These are phyloP conservation scores for Stomatorhinus ivindoensis DNA, from an alignment of 2,113 vertebrate species.

Conservation along the genomic window DNA sequence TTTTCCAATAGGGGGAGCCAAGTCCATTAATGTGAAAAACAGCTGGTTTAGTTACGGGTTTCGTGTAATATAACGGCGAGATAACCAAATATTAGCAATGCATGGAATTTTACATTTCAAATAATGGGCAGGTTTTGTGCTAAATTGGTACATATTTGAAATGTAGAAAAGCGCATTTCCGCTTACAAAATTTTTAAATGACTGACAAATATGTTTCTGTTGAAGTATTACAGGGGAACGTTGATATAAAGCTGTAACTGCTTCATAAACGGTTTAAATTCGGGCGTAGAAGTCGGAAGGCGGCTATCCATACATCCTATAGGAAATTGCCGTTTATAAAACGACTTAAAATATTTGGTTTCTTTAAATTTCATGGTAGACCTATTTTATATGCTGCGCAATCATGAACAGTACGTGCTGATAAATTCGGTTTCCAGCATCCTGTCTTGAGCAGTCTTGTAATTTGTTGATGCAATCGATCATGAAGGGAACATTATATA, in stretches of 20 bases:
- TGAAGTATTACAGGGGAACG: not conserved
- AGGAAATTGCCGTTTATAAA: not conserved
- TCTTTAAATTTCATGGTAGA: not conserved
- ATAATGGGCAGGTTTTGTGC: not conserved
- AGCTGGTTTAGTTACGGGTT: not conserved
- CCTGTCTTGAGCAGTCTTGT: not conserved
- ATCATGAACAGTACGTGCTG: not conserved
- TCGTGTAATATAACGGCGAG: not conserved
- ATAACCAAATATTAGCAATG: not conserved
- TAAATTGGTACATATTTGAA: not conserved
- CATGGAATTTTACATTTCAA: not conserved
- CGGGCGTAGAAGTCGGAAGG: not conserved
- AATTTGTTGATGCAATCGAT: not conserved
- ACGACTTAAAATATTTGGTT: not conserved
- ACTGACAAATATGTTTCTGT: not conserved
- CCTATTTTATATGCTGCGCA: not conserved
- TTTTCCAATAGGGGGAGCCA: constrained; percentile 3
- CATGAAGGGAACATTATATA: not conserved
- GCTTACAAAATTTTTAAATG: not conserved
- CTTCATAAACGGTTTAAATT: not conserved
- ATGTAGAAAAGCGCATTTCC: not conserved
- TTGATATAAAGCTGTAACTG: not conserved
- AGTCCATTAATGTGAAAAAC: not conserved
- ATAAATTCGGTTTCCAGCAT: not conserved
- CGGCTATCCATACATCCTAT: not conserved